Conservation (phyloP, 2,797 vertebrate species). For the Jordanella pulchra region DNA sequence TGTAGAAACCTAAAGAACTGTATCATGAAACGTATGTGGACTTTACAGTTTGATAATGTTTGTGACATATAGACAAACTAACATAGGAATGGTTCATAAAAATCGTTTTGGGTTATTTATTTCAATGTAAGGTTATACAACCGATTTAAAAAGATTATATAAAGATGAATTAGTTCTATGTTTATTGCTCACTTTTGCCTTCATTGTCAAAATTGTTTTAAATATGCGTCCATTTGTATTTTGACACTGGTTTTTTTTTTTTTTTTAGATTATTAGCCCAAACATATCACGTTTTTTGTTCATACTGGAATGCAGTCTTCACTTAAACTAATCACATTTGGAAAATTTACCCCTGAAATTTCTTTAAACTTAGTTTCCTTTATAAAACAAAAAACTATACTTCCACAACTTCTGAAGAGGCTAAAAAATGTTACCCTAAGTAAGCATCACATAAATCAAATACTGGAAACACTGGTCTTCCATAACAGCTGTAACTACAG, state of each 20-base stretch:
- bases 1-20: neutral
- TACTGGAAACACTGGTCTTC: too few relatives aligned
- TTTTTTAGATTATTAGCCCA: neutral
- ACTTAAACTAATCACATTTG: too few relatives aligned
- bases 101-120: too few relatives aligned
- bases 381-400: neutral
- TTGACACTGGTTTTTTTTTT: neutral
- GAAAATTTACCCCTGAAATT: neutral
- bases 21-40: neutral
- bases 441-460: too few relatives aligned
- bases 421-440: slow-evolving; percentile 1
- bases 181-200: neutral
- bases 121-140: neutral
- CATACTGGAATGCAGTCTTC: neutral
- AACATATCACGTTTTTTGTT: neutral
- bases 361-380: neutral
- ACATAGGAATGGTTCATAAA: neutral
- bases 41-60: neutral
- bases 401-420: neutral
- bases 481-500: too few relatives aligned
- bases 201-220: neutral
- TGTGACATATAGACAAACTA: neutral
- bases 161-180: neutral
- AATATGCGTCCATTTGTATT: neutral
- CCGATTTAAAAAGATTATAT: too few relatives aligned